phyloP scores from a whole-genome alignment of 2,797 vertebrate species.

The Hybognathus amarus region DNA sequence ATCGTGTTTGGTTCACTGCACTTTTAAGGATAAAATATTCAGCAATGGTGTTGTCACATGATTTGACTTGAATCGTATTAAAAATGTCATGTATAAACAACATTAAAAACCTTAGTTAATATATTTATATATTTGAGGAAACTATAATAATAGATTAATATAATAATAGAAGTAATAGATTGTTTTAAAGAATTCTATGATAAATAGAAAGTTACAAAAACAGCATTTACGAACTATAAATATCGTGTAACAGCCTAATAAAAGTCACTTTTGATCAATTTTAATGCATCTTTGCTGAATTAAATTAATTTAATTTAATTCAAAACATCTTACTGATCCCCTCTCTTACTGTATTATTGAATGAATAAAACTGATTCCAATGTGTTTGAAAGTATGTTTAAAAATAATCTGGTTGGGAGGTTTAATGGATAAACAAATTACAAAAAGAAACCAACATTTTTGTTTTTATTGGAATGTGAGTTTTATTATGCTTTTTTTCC shows the following conservation, averaged over 20 bases:
- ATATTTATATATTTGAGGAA: neutral
- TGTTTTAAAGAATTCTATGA: neutral
- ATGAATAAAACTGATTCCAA: neutral
- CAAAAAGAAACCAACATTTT: neutral
- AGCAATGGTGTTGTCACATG: no score
- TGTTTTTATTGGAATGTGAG: neutral
- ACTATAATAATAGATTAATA: no score
- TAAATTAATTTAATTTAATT: neutral
- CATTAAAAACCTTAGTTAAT: no score
- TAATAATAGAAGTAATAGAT: no score
- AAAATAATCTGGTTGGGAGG: neutral
- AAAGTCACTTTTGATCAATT: neutral
- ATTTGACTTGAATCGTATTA: no score
- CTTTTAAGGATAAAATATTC: no score
- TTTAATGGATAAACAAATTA: neutral
- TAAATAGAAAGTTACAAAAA: no score
- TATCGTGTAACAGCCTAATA: neutral
- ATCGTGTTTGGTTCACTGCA: no score
- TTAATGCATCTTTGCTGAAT: neutral
- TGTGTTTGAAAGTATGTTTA: no score
- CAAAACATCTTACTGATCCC: neutral
- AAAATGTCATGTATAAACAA: no score
- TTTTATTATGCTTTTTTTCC: neutral
- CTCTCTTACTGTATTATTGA: neutral
- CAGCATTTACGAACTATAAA: no score